Base-by-base conservation (phyloP, 2,113 vertebrate genomes). In the Labeo rohita region DNA sequence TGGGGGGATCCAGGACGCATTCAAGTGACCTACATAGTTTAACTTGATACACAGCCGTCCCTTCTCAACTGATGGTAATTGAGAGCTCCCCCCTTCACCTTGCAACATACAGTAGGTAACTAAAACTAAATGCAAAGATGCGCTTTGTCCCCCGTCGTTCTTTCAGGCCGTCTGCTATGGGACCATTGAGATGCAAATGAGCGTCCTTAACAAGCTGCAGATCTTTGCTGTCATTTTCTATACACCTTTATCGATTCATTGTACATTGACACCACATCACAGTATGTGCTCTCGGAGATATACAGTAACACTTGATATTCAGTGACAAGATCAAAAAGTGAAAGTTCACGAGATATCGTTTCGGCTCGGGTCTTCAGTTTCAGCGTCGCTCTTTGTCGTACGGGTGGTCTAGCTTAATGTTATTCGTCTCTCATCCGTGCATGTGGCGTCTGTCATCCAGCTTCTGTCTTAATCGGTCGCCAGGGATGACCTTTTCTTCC, bases 261-360 rank as follows among this genome's bases (percentile, higher is more conserved):
- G 86, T 85, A 56, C 86, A 84, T 61, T 59, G 85, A 89, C 81
- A 86, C 88, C 86, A 56, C 23, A 49, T 28, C 52, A 75, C 83
- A 54, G 65, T 76, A 83, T 79, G 73, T 36, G 52, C 70, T 84
- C 66, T 85, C 74, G 56, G 80, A 84, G 86, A 89, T 87, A 83
- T 87, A 87, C 84, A 34, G 86, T 89, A 85, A 83, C 88, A 89
- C 86, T 87, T 87, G 83, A 87, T 85, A 89, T 89, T 83, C 88
- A 85, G 86, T 47, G 88, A 83, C 88, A 84, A 83, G 88, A 89
- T 87, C 86, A 63, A 89, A 85, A 89, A 85, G 88, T 84, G 88
- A 89, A 89, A 89, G 88, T 89, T 87, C 88, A 84, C 80, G 87
- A 89, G 88, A 89, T 89, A 89, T 89, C 28, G 59, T 81, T 49